Evolutionary conservation across 2,888 invertebrate genomes (phyloP).

Genomic region (Drosophila ustulata): DNA sequence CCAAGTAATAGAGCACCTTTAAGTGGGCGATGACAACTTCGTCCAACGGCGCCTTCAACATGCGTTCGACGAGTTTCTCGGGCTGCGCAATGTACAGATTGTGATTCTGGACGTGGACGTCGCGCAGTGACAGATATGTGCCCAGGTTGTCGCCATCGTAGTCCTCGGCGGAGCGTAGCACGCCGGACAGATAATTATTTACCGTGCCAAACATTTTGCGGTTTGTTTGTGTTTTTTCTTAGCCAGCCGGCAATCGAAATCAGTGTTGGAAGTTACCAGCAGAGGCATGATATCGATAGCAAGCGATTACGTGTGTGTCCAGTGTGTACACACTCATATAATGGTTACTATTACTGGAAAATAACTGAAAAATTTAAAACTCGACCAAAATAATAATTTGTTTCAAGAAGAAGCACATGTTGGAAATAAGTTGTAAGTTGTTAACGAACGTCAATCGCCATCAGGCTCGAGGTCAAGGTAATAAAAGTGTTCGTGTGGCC

Average conservation of each 20-base stretch:
- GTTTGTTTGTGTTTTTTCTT: slow-evolving; percentile 3
- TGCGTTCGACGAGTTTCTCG: slow-evolving; percentile 89
- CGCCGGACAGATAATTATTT: slow-evolving; percentile 83
- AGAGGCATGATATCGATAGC: slow-evolving; percentile 4
- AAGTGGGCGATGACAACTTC: slow-evolving; percentile 91
- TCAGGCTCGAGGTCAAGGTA: slow-evolving; percentile 21
- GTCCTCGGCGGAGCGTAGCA: slow-evolving; percentile 88
- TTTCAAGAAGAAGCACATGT: neutral
- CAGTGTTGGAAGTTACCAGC: neutral
- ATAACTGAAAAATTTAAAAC: slow-evolving; percentile 31
- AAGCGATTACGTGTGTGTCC: neutral
- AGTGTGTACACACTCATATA: slow-evolving; percentile 33
- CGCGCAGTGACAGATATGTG: slow-evolving; percentile 88
- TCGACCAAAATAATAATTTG: neutral
- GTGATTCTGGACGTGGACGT: slow-evolving; percentile 90
- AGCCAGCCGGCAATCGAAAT: slow-evolving; percentile 23
- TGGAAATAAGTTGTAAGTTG: neutral
- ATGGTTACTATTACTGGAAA: neutral
- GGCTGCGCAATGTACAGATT: slow-evolving; percentile 90
- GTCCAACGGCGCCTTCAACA: slow-evolving; percentile 90
- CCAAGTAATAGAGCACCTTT: slow-evolving; percentile 87
- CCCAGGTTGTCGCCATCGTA: slow-evolving; percentile 88
- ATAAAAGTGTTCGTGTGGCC: slow-evolving; percentile 2
- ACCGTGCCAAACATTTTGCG: slow-evolving; percentile 72
- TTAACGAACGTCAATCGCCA: neutral